Conservation (phyloP, 2,888 invertebrate species). For the Tinea semifulvella region DNA sequence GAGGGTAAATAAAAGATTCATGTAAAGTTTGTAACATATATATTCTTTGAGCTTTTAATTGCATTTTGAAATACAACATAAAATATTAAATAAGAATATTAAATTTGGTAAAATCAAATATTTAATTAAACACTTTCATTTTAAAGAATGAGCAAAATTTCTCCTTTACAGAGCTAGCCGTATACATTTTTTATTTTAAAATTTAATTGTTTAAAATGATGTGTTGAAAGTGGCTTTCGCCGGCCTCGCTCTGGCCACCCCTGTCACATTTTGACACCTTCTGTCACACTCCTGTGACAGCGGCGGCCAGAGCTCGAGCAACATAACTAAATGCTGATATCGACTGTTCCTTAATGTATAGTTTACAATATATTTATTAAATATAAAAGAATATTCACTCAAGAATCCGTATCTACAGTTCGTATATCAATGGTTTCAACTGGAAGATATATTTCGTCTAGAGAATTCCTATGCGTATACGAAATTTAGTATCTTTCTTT, state of each 20-base stretch:
- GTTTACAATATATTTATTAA: conserved; percentile 58
- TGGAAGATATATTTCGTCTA: conserved; percentile 54
- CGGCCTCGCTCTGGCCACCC: too few species aligned
- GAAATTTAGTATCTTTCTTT: conserved; percentile 64
- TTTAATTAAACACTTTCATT: conserved; percentile 64
- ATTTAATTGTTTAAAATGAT: conserved; percentile 28
- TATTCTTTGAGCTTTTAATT: conserved; percentile 88
- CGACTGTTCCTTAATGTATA: conserved; percentile 43
- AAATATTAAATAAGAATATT: conserved; percentile 82
- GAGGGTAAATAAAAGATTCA: conserved; percentile 52
- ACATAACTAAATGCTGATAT: conserved; percentile 30
- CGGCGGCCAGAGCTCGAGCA: too few species aligned
- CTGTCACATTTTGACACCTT: too few species aligned
- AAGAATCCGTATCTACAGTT: conserved; percentile 59
- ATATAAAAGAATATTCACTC: conserved; percentile 59
- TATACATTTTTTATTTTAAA: conserved; percentile 74
- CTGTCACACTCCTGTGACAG: too few species aligned
- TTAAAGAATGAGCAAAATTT: conserved; percentile 70
- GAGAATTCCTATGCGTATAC: conserved; percentile 71
- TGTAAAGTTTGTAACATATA: conserved; percentile 80
- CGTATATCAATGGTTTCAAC: conserved; percentile 60
- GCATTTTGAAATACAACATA: conserved; percentile 86
- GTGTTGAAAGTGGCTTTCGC: too few species aligned
- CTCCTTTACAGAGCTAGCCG: conserved; percentile 70
- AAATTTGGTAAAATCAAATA: conserved; percentile 77